phyloP scores from a whole-genome alignment of 1,140 invertebrate species.

The Drosophila willistoni region DNA sequence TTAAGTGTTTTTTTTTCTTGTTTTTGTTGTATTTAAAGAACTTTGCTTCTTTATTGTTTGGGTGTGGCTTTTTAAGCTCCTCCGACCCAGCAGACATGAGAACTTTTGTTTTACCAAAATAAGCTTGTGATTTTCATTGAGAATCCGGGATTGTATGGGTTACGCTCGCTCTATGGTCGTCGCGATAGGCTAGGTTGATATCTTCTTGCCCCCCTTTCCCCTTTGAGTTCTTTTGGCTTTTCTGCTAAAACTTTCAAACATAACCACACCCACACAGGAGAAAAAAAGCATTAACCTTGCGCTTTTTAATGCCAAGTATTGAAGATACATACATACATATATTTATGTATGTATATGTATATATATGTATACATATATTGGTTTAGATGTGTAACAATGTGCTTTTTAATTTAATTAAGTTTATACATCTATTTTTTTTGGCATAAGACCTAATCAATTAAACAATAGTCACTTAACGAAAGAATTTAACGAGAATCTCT shows the following conservation, averaged over 20 bases:
- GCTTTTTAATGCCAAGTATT: slow-evolving; percentile 49
- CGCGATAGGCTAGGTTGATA: not conserved
- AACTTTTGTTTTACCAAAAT: slow-evolving; percentile 6
- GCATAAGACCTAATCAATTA: not conserved
- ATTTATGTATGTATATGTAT: not conserved
- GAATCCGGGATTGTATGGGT: slow-evolving; percentile 18
- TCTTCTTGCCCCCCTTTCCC: not conserved
- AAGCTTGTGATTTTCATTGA: slow-evolving; percentile 22
- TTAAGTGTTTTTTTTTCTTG: not conserved
- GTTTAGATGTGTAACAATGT: slow-evolving; percentile 12
- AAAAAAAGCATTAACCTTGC: slow-evolving; percentile 66
- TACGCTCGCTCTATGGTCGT: slow-evolving; percentile 4
- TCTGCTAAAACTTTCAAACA: slow-evolving; percentile 74
- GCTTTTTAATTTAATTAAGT: slow-evolving; percentile 41
- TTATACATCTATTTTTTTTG: not conserved
- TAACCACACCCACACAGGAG: not conserved
- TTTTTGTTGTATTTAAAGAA: not conserved
- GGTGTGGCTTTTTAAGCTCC: slow-evolving; percentile 38
- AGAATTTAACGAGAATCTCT: too few species aligned
- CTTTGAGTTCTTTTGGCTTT: slow-evolving; percentile 40
- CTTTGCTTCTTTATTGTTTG: slow-evolving; percentile 6
- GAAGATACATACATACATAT: slow-evolving; percentile 11
- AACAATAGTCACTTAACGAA: too few species aligned
- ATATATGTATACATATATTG: slow-evolving; percentile 12
- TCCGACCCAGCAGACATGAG: not conserved